Percentiles rank a stretch among this genome's conserved stretches.
phyloP scores from a whole-genome alignment of 2,113 vertebrate species.

The Steatornis caripensis region DNA sequence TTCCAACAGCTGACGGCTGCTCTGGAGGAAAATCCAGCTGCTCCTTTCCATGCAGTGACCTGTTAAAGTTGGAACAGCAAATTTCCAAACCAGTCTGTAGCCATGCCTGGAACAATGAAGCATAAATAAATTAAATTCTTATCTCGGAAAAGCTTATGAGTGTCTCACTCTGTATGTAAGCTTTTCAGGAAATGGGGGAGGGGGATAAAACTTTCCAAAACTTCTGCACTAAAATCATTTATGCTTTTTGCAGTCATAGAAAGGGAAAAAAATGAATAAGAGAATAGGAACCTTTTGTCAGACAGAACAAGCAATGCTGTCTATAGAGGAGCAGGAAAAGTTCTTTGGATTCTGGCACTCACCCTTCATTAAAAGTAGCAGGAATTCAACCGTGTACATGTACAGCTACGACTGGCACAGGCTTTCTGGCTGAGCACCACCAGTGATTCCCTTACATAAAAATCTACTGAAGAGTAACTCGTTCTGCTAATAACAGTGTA shows the following conservation, averaged over 20 bases:
- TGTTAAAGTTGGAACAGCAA: slow-evolving; percentile 36
- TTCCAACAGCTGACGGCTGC: slow-evolving; percentile 53
- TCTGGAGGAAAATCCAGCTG: slow-evolving; percentile 60
- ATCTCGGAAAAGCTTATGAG: slow-evolving; percentile 50
- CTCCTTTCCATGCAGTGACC: slow-evolving; percentile 42
- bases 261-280: not conserved
- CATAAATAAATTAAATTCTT: slow-evolving; percentile 52
- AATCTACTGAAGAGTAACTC: not conserved
- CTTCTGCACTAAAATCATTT: not conserved
- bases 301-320: not conserved
- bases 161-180: not conserved
- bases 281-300: not conserved
- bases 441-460: not conserved
- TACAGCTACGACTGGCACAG: not conserved
- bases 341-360: not conserved
- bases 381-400: not conserved
- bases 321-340: not conserved
- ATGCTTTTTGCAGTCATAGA: not conserved
- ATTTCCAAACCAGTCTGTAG: slow-evolving; percentile 30
- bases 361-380: not conserved
- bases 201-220: slow-evolving; percentile 27
- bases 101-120: slow-evolving; percentile 24
- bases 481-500: not conserved
- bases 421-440: not conserved
- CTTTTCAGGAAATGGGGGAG: slow-evolving; percentile 38